A percentile compares a stretch with the other conserved stretches of the same genome.
phyloP scores from a whole-genome alignment of 2,888 invertebrate species.

The Drosophila incognita region DNA sequence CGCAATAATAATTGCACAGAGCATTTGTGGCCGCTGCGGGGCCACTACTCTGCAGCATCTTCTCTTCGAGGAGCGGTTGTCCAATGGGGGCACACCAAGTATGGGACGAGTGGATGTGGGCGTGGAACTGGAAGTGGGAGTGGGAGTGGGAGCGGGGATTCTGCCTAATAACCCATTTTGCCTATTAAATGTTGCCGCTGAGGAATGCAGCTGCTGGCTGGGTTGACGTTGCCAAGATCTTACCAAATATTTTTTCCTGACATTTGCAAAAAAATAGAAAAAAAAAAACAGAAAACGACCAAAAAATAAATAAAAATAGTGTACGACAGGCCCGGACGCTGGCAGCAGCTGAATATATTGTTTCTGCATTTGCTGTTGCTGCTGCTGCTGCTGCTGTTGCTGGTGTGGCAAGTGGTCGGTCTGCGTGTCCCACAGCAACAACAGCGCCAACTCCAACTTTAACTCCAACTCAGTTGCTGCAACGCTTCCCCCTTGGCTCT shows the following conservation, averaged over 20 bases:
- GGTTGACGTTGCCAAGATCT: constrained; percentile 26
- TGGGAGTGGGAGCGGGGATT: not conserved
- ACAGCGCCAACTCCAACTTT: constrained; percentile 14
- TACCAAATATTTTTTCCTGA: constrained; percentile 57
- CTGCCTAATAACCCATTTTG: constrained; percentile 66
- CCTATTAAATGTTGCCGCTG: constrained; percentile 53
- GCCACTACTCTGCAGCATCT: constrained; percentile 24
- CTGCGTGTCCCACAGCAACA: constrained; percentile 14
- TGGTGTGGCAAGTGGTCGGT: constrained; percentile 67
- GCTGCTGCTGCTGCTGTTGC: constrained; percentile 9
- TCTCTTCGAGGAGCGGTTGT: constrained; percentile 27
- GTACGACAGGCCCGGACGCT: constrained; percentile 15
- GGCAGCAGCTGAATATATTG: constrained; percentile 21
- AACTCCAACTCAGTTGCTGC: constrained; percentile 12
- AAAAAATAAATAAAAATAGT: constrained; percentile 2
- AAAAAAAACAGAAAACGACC: not conserved
- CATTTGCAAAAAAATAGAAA: constrained; percentile 47
- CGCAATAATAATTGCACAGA: constrained; percentile 41
- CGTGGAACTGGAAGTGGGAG: not conserved
- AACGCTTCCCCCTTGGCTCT: constrained; percentile 12
- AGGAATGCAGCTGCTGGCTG: constrained; percentile 54
- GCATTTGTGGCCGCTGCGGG: constrained; percentile 21
- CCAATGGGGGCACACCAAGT: not conserved
- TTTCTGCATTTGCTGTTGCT: constrained; percentile 1
- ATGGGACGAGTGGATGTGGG: not conserved